Evolutionary conservation across 2,797 vertebrate genomes (phyloP).

Genomic region (Lacerta viridis): DNA sequence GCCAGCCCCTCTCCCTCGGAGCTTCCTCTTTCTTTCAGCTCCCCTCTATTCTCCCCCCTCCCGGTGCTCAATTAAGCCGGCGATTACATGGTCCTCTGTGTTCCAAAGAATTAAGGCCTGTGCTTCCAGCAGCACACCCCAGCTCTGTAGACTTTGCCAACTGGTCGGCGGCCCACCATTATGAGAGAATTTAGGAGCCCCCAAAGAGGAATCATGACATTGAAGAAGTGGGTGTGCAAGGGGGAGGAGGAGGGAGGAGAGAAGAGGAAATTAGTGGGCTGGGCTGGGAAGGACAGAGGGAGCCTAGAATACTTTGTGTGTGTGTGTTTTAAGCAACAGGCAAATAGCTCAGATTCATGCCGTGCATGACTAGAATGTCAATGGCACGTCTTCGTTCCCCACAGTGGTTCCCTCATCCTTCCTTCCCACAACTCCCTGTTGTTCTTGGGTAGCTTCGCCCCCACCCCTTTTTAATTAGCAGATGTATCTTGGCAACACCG

Average conservation of each 20-base stretch:
- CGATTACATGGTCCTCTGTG: constrained; percentile 4
- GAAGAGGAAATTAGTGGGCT: too few species aligned
- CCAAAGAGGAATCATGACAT: not conserved
- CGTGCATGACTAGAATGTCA: not conserved
- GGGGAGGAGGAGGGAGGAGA: not conserved
- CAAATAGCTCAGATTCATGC: not conserved
- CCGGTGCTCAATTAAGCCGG: not conserved
- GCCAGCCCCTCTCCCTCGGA: not conserved
- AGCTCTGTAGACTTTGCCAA: not conserved
- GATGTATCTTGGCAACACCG: constrained; percentile 1
- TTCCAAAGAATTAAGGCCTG: not conserved
- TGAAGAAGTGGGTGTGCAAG: not conserved
- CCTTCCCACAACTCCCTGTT: constrained; percentile 6
- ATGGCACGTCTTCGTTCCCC: not conserved
- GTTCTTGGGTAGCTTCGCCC: not conserved
- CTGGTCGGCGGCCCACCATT: not conserved
- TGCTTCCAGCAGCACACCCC: not conserved
- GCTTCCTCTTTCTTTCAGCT: not conserved
- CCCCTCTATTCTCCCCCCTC: not conserved
- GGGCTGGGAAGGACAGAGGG: too few species aligned
- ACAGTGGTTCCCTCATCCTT: not conserved
- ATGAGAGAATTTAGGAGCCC: not conserved
- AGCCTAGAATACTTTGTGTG: not conserved
- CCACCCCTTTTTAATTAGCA: constrained; percentile 14
- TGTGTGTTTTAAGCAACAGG: not conserved